phyloP scores from a whole-genome alignment of 2,888 invertebrate species.

The Agrotis exclamationis region DNA sequence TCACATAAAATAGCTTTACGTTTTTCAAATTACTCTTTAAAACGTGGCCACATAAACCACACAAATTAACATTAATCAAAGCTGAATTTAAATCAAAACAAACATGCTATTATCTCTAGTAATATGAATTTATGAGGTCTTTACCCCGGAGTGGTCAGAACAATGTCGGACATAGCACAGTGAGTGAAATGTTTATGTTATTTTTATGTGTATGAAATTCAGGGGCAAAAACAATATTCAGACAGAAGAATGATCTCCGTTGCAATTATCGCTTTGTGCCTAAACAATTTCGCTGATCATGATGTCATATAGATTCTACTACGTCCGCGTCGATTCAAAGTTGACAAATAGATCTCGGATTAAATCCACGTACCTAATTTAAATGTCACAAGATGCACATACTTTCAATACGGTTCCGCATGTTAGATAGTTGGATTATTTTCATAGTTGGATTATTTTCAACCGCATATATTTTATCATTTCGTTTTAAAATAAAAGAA shows the following conservation, averaged over 20 bases:
- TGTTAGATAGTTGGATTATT: no score
- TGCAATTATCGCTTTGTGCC: neutral
- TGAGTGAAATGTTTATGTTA: constrained; percentile 14
- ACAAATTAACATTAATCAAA: constrained; percentile 20
- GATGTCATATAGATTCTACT: no score
- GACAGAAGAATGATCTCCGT: neutral
- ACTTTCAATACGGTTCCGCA: no score
- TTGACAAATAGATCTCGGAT: no score
- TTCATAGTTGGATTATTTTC: neutral
- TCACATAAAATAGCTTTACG: no score
- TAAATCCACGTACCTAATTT: no score
- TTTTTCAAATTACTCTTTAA: no score
- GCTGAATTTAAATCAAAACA: constrained; percentile 37
- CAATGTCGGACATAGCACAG: neutral
- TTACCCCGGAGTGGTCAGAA: constrained; percentile 18
- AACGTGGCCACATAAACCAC: neutral
- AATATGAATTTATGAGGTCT: constrained; percentile 50
- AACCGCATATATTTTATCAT: neutral
- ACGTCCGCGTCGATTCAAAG: no score
- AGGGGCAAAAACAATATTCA: no score
- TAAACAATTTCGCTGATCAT: neutral
- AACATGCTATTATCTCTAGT: constrained; percentile 21
- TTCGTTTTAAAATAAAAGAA: constrained; percentile 16
- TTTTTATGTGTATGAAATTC: neutral
- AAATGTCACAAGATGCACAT: no score